These are phyloP conservation scores for Amphipyra berbera DNA, from an alignment of 2,888 invertebrate species.

Conservation along the genomic window DNA sequence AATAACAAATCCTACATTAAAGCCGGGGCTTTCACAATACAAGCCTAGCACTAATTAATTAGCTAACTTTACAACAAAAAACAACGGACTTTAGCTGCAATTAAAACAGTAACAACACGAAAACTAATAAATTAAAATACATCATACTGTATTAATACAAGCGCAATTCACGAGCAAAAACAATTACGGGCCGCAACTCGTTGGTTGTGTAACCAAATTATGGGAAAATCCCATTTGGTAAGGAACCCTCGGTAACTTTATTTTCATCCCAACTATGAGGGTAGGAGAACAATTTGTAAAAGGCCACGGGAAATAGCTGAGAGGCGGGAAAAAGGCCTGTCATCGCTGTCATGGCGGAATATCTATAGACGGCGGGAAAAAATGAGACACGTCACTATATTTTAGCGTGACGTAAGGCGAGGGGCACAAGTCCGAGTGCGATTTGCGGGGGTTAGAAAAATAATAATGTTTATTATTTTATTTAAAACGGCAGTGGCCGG, in stretches of 20 bases:
- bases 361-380: slow-evolving; percentile 80
- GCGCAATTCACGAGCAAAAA: slow-evolving; percentile 70
- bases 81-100: slow-evolving; percentile 49
- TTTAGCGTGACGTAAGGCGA: slow-evolving; percentile 72
- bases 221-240: slow-evolving; percentile 84
- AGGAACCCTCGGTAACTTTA: slow-evolving; percentile 81
- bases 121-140: slow-evolving; percentile 55
- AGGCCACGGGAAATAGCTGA: slow-evolving; percentile 81
- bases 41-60: slow-evolving; percentile 59
- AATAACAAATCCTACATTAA: slow-evolving; percentile 33
- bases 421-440: slow-evolving; percentile 51
- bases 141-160: slow-evolving; percentile 60
- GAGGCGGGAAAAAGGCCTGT: slow-evolving; percentile 86
- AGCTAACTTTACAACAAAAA: slow-evolving; percentile 68
- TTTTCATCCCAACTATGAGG: slow-evolving; percentile 80
- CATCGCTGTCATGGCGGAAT: slow-evolving; percentile 83
- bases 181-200: slow-evolving; percentile 76
- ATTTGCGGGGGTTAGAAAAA: slow-evolving; percentile 10
- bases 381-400: slow-evolving; percentile 83
- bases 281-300: slow-evolving; percentile 84
- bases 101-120: slow-evolving; percentile 57
- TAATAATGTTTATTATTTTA: not conserved
- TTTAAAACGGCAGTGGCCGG: too few relatives aligned
- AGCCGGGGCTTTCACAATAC: slow-evolving; percentile 19
- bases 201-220: slow-evolving; percentile 83